Evolutionary conservation across 37 sponge, comb jelly and placozoan genomes (phyloP).

Genomic region (Haliclona indistincta): DNA sequence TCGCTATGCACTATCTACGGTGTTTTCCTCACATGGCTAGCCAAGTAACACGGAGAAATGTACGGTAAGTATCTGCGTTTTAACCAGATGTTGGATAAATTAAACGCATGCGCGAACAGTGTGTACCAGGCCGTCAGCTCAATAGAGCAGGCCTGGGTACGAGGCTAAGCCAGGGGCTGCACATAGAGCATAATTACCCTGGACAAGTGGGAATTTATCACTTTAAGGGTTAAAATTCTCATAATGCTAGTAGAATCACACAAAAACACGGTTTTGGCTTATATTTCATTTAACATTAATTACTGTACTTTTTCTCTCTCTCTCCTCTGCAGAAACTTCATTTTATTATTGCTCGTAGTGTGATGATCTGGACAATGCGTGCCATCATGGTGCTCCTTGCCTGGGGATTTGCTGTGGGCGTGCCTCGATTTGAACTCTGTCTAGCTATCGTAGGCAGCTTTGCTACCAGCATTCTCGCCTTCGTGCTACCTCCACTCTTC

Average conservation of each 20-base stretch:
- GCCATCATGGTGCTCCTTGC: conserved; percentile 62
- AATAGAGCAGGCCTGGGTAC: no score
- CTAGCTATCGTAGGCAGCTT: conserved; percentile 78
- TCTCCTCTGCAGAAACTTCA: background rate
- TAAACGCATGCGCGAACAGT: no score
- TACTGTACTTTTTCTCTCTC: background rate
- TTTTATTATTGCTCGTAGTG: background rate
- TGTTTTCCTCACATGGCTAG: no score
- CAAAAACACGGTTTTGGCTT: background rate
- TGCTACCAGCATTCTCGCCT: conserved; percentile 73
- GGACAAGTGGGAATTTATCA: no score
- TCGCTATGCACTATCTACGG: no score
- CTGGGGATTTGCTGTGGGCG: conserved; percentile 65
- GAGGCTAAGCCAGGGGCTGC: no score
- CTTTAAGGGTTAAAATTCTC: no score
- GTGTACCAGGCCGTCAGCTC: no score
- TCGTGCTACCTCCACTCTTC: conserved; percentile 82
- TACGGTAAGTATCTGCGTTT: no score
- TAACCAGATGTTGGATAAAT: no score
- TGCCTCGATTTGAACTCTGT: conserved; percentile 78
- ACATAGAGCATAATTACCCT: no score
- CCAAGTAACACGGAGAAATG: no score
- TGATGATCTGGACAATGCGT: conserved; percentile 45
- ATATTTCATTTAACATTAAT: background rate
- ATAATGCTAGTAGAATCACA: background rate